A percentile compares a stretch with the other conserved stretches of the same genome.
phyloP scores from a whole-genome alignment of 2,888 invertebrate genomes.

The Habrosyne pyritoides region DNA sequence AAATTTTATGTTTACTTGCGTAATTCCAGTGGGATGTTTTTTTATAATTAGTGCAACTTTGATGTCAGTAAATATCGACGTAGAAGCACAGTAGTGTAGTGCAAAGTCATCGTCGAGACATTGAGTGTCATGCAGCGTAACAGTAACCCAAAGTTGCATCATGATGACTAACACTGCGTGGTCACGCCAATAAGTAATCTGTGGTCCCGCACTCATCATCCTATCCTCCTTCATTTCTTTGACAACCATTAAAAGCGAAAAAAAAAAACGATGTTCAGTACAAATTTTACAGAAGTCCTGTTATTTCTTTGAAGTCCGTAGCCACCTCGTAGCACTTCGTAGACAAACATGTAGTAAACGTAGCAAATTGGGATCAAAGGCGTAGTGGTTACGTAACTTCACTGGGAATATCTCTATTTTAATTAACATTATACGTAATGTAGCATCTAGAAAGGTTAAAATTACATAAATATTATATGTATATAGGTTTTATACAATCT shows the following conservation, averaged over 20 bases:
- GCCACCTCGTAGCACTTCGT: conserved; percentile 29
- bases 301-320: conserved; percentile 15
- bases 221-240: background rate
- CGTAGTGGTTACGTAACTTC: background rate
- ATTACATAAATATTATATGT: background rate
- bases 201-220: background rate
- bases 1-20: too few species aligned
- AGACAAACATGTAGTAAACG: conserved; percentile 24
- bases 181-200: background rate
- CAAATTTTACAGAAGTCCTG: background rate
- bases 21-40: too few species aligned
- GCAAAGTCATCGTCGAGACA: background rate
- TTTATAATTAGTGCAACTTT: background rate
- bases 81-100: background rate
- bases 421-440: background rate
- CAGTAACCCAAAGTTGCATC: background rate
- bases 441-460: background rate
- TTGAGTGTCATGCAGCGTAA: background rate
- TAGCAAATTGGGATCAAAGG: conserved; percentile 6
- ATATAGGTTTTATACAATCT: background rate
- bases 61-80: background rate
- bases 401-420: background rate
- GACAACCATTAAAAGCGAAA: background rate
- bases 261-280: too few species aligned
- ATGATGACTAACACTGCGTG: background rate